Evolutionary conservation across 2,888 invertebrate species (phyloP).

Genomic region (Cantharis flavilabris): DNA sequence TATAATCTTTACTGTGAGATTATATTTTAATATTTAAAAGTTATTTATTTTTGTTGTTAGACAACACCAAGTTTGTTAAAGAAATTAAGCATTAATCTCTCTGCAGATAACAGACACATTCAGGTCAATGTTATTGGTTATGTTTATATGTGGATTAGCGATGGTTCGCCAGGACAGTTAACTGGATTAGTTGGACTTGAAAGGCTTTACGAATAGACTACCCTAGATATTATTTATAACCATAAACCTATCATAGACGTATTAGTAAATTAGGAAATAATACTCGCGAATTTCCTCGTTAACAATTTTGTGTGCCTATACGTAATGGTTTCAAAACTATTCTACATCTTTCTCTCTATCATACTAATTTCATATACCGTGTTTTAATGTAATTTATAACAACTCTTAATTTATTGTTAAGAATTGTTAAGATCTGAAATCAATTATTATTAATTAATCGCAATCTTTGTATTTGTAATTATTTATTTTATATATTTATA

Average conservation of each 20-base stretch:
- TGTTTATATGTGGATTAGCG: constrained; percentile 6
- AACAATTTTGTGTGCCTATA: background rate
- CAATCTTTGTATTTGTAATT: too few species aligned
- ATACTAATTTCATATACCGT: too few species aligned
- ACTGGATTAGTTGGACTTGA: constrained; percentile 23
- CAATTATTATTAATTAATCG: too few species aligned
- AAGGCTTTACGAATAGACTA: constrained; percentile 19
- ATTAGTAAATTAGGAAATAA: background rate
- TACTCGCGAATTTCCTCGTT: background rate
- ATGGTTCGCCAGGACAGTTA: constrained; percentile 5
- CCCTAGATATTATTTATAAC: constrained; percentile 10
- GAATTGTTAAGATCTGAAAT: too few species aligned
- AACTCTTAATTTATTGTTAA: background rate
- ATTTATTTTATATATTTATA: too few species aligned
- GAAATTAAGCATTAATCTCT: constrained; percentile 4
- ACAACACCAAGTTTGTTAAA: background rate
- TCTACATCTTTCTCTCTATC: background rate
- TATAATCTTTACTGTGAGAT: too few species aligned
- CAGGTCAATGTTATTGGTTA: constrained; percentile 11
- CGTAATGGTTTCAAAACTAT: background rate
- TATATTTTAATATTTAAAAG: background rate
- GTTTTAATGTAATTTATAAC: background rate
- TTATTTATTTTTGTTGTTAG: too few species aligned
- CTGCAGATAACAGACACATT: background rate
- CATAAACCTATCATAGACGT: constrained; percentile 1